These are phyloP conservation scores for Phocoena phocoena DNA, from an alignment of 2,113 vertebrate species.

Conservation along the genomic window DNA sequence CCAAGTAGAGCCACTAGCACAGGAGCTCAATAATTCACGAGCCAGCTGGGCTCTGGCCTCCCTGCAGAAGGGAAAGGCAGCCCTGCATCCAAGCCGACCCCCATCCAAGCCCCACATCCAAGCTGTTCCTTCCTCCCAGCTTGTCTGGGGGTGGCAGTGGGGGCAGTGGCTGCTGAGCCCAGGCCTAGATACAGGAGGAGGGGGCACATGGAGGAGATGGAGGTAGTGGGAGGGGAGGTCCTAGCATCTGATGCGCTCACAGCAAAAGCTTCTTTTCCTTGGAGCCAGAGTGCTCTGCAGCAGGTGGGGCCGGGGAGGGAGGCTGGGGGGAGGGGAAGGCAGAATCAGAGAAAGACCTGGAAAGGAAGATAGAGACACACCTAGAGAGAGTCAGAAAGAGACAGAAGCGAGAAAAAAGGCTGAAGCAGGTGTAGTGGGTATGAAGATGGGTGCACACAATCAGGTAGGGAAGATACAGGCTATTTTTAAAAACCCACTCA, in stretches of 20 bases:
- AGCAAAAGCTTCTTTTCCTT: background rate
- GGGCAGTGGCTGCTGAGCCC: background rate
- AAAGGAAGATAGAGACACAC: background rate
- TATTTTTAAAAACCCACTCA: background rate
- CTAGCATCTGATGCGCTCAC: background rate
- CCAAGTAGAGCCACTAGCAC: background rate
- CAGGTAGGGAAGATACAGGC: background rate
- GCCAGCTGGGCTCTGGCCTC: background rate
- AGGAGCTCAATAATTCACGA: background rate
- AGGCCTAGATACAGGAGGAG: background rate
- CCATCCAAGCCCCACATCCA: background rate
- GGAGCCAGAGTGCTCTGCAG: background rate
- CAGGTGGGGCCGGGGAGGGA: rapidly evolving
- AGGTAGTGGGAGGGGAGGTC: background rate
- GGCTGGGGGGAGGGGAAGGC: background rate
- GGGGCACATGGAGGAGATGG: background rate
- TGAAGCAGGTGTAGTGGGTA: background rate
- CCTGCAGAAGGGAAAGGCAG: background rate
- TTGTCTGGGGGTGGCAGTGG: background rate
- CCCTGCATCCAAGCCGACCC: background rate
- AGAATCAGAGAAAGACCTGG: background rate
- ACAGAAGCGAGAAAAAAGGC: background rate
- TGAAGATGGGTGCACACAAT: background rate
- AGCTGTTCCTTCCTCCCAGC: background rate
- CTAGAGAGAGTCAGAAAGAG: background rate